Percentiles rank a stretch among this genome's conserved stretches.
These are phyloP conservation scores for Venturia canescens DNA, from an alignment of 1,140 invertebrate genomes.

Conservation along the genomic window DNA sequence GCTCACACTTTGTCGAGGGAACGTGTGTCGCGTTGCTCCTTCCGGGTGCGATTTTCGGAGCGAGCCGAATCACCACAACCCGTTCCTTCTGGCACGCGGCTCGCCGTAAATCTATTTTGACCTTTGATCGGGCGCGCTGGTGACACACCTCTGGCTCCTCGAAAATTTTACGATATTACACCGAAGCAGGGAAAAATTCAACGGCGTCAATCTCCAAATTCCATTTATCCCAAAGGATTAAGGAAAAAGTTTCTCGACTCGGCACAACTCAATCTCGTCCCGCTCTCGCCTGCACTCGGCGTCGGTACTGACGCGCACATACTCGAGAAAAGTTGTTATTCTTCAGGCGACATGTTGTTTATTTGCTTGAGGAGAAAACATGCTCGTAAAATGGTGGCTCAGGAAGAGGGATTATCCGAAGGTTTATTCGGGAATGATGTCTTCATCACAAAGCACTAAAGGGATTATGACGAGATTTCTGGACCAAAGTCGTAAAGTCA, in stretches of 20 bases:
- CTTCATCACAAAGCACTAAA: constrained; percentile 50
- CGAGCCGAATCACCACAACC: constrained; percentile 36
- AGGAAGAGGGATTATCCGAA: constrained; percentile 38
- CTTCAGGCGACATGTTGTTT: neutral
- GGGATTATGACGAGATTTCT: constrained; percentile 49
- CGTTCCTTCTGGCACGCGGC: constrained; percentile 38
- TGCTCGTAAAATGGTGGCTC: constrained; percentile 33
- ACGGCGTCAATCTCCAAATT: neutral
- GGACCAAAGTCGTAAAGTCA: constrained; percentile 49
- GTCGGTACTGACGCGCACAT: too few species aligned
- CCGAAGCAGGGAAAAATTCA: neutral
- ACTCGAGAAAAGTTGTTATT: neutral
- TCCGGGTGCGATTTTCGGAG: neutral
- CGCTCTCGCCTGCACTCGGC: neutral
- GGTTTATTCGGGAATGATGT: constrained; percentile 49
- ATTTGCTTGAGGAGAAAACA: neutral
- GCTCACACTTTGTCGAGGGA: neutral
- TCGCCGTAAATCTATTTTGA: constrained; percentile 39
- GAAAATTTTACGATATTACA: constrained; percentile 25
- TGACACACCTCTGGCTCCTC: constrained; percentile 16
- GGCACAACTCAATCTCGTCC: constrained; percentile 6
- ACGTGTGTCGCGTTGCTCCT: neutral
- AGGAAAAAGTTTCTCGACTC: neutral
- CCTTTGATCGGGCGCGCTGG: constrained; percentile 35
- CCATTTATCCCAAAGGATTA: constrained; percentile 25